Conservation (phyloP, 2,888 invertebrate genomes). For the Neocrepidodera transversa region DNA sequence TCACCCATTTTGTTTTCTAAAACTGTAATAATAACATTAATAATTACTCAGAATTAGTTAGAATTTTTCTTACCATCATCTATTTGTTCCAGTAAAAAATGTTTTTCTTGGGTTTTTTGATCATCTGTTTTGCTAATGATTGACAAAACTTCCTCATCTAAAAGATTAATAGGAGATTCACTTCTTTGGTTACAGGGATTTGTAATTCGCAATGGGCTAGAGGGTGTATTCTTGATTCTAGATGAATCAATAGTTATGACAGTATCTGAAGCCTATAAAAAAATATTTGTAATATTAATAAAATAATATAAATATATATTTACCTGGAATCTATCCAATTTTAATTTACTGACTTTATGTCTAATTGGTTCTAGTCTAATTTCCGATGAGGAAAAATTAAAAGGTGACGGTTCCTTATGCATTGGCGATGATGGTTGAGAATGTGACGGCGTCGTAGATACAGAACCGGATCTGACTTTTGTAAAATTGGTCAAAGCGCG, state of each 20-base stretch:
- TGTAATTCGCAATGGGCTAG: constrained; percentile 54
- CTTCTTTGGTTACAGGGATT: constrained; percentile 52
- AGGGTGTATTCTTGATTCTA: constrained; percentile 47
- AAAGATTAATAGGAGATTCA: constrained; percentile 56
- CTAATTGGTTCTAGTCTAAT: constrained; percentile 50
- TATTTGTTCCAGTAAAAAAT: constrained; percentile 58
- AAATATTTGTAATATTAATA: not conserved
- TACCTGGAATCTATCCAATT: constrained; percentile 61
- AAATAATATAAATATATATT: constrained; percentile 13
- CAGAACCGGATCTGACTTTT: constrained; percentile 55
- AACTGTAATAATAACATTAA: constrained; percentile 29
- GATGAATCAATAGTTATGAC: constrained; percentile 50
- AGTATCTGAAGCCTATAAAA: constrained; percentile 35
- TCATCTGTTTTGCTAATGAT: constrained; percentile 60
- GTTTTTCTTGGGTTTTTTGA: constrained; percentile 47
- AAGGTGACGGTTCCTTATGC: constrained; percentile 67
- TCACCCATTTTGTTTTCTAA: constrained; percentile 52
- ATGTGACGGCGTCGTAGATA: constrained; percentile 59
- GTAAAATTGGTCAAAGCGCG: constrained; percentile 67
- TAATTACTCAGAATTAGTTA: constrained; percentile 15
- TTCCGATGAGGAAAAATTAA: constrained; percentile 57
- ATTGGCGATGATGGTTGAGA: constrained; percentile 76
- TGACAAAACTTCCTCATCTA: constrained; percentile 65
- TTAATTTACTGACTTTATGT: constrained; percentile 62
- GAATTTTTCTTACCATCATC: constrained; percentile 42